Conservation (phyloP, 2,888 invertebrate genomes). For the Pimpla rufipes region DNA sequence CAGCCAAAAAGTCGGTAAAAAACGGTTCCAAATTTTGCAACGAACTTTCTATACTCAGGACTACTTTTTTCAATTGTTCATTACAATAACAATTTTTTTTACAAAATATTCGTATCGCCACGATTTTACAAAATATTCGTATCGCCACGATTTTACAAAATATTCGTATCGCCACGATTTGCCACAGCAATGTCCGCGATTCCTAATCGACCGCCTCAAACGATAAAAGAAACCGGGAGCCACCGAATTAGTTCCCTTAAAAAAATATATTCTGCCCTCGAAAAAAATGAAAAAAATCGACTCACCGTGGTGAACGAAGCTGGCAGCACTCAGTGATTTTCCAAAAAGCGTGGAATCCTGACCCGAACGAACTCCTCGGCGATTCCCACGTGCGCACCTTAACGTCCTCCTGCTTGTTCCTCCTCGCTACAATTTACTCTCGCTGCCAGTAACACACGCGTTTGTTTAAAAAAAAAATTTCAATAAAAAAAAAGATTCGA, state of each 20-base stretch:
- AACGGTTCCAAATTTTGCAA: too few species aligned
- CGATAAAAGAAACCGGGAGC: too few species aligned
- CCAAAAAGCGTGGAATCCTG: conserved; percentile 57
- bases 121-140: too few species aligned
- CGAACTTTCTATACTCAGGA: too few species aligned
- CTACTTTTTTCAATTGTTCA: too few species aligned
- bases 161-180: too few species aligned
- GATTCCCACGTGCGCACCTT: conserved; percentile 64
- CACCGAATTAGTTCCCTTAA: background rate
- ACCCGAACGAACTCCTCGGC: background rate
- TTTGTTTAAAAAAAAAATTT: background rate
- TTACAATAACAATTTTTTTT: too few species aligned
- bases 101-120: too few species aligned
- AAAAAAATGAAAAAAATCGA: background rate
- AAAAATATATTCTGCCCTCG: background rate
- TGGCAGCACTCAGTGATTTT: conserved; percentile 52
- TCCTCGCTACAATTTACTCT: background rate
- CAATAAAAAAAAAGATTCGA: background rate
- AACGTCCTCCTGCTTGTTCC: background rate
- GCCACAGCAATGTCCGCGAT: too few species aligned
- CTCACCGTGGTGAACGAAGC: conserved; percentile 64
- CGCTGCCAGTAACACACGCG: conserved; percentile 4
- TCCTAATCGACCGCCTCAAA: too few species aligned
- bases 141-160: too few species aligned
- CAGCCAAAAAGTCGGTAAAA: too few species aligned